Conservation (phyloP, 2,113 vertebrate genomes). For the Charina bottae region DNA sequence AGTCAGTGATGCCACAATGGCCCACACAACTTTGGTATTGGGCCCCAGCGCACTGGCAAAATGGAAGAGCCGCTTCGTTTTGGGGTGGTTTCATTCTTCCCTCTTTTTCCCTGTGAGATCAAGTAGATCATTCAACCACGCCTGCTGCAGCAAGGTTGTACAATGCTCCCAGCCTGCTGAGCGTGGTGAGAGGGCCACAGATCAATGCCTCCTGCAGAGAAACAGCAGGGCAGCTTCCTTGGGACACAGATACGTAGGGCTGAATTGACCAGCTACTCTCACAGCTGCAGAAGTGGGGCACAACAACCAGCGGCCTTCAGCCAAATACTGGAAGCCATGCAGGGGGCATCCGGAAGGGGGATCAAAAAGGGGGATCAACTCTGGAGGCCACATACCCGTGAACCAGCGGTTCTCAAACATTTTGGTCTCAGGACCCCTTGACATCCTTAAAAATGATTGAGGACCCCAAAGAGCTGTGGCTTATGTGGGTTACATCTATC, state of each 20-base stretch:
- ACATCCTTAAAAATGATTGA: background rate
- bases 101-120: background rate
- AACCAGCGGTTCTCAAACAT: background rate
- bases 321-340: background rate
- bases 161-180: background rate
- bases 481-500: background rate
- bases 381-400: background rate
- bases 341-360: background rate
- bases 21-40: background rate
- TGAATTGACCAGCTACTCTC: too few species aligned
- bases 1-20: background rate
- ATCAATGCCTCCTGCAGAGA: background rate
- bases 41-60: background rate
- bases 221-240: background rate
- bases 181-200: background rate
- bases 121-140: background rate
- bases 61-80: background rate
- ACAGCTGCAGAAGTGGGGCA: background rate
- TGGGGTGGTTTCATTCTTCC: background rate
- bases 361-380: background rate
- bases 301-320: background rate
- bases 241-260: background rate
- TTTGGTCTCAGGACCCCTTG: background rate
- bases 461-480: background rate
- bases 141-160: background rate